Base-by-base conservation (phyloP, 2,113 vertebrate species). In the Vicugna pacos region DNA sequence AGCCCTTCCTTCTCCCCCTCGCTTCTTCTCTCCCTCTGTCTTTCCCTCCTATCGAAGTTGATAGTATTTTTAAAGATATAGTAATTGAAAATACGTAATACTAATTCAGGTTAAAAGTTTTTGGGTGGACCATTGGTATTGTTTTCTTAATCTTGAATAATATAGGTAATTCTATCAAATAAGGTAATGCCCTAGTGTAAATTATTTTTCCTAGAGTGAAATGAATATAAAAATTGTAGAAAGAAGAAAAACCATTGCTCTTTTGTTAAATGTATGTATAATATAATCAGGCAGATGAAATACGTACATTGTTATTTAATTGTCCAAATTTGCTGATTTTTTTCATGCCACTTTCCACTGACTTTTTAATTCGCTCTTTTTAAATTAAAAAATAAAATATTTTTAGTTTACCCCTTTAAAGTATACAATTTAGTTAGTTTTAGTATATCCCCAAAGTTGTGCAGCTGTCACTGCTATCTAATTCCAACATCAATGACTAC, bases 31-130 rank as follows among this genome's bases (percentile, higher is more conserved):
- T 50, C 5, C 32, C 26, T 52, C 28, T 26, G 60, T 72, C 14
- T 93, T 48, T 13, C 35, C 6, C 70, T 35, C 3, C 20, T 69
- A 0, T 77, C 19, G 64, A 88, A 77, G 35, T 62, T 64, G n/a
- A 76, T 60, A 62, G 48, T 91, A 30, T 89, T 82, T 96, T 56
- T 60, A 90, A 91, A 82, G 52, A 76, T 54, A 16, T 48, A 20
- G 54, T 94, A 16, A 83, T 48, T 95, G 13, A 19, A 77, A 76
- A 56, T 85, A 42, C 26, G 11, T 79, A 62, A 30, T 64, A 69
- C 16, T 92, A 30, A 58, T 52, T 83, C 32, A 83, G 15, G 22
- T 69, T 76, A 52, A 58, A 76, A 70, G 15, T 52, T 58, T 52
- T 81, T 50, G 80, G 54, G 46, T 24, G 10, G 32, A 7, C 42